These are phyloP conservation scores for Paramormyrops hopkinsi DNA, from an alignment of 2,797 vertebrate genomes.

Conservation along the genomic window DNA sequence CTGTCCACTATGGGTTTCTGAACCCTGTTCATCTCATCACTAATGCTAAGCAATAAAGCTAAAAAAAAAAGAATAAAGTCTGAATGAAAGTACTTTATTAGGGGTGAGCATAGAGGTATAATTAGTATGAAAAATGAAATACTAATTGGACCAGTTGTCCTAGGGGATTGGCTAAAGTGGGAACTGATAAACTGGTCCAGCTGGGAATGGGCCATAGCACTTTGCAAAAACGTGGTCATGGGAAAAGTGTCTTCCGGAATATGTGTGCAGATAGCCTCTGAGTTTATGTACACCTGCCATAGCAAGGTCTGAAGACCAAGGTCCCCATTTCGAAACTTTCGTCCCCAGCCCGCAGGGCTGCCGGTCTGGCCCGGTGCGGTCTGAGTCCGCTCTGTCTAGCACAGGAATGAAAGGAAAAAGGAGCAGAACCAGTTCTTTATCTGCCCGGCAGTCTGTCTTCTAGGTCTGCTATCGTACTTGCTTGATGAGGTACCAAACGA, in stretches of 20 bases:
- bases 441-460: background rate
- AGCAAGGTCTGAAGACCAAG: background rate
- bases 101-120: background rate
- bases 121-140: background rate
- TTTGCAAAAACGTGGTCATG: background rate
- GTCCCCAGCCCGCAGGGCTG: background rate
- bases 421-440: background rate
- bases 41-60: background rate
- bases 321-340: background rate
- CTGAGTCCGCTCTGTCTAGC: background rate
- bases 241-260: background rate
- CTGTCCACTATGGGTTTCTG: background rate
- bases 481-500: background rate
- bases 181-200: background rate
- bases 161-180: background rate
- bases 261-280: background rate
- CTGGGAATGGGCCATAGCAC: background rate
- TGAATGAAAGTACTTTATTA: background rate
- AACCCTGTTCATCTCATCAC: background rate
- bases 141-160: constrained; percentile 13
- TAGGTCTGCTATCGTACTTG: background rate
- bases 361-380: background rate
- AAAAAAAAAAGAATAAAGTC: background rate
- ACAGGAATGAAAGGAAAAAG: background rate
- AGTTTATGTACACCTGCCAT: background rate